A percentile compares a stretch with the other conserved stretches of the same genome.
Conservation (phyloP, 2,113 vertebrate species). For the Scortum barcoo region DNA sequence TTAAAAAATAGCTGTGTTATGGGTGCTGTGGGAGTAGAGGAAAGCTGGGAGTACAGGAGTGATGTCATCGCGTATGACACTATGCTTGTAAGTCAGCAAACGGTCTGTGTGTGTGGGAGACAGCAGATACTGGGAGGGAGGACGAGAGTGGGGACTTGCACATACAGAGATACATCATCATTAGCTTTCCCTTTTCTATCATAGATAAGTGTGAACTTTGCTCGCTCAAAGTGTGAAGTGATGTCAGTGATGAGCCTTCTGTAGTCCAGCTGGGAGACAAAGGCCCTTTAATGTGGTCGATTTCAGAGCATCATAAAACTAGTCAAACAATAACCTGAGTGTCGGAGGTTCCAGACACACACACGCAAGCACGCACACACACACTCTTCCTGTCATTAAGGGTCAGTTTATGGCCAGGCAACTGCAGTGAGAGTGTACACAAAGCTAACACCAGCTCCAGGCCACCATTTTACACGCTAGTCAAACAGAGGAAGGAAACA, state of each 20-base stretch:
- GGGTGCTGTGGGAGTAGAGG: conserved; percentile 63
- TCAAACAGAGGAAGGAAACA: conserved; percentile 63
- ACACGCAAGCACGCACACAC: conserved; percentile 46
- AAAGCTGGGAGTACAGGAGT: conserved; percentile 61
- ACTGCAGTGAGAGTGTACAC: conserved; percentile 79
- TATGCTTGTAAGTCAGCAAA: conserved; percentile 63
- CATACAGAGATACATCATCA: conserved; percentile 59
- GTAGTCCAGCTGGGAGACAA: conserved; percentile 72
- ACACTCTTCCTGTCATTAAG: conserved; percentile 82
- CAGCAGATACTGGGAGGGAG: conserved; percentile 18
- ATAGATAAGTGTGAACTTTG: conserved; percentile 83
- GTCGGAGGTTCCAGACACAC: conserved; percentile 58
- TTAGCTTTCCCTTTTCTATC: conserved; percentile 74
- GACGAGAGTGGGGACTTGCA: conserved; percentile 28
- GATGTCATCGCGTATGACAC: conserved; percentile 74
- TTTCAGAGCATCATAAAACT: conserved; percentile 81
- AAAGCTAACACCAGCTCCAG: conserved; percentile 66
- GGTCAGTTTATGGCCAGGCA: conserved; percentile 81
- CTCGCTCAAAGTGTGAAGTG: conserved; percentile 83
- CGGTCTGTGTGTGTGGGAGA: conserved; percentile 57
- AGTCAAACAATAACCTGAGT: conserved; percentile 85
- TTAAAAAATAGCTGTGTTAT: conserved; percentile 66
- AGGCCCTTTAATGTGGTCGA: conserved; percentile 77
- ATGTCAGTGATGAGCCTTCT: conserved; percentile 80
- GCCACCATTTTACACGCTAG: conserved; percentile 68